These are phyloP conservation scores for Leptodactylus fallax DNA, from an alignment of 2,797 vertebrate species.

Conservation along the genomic window DNA sequence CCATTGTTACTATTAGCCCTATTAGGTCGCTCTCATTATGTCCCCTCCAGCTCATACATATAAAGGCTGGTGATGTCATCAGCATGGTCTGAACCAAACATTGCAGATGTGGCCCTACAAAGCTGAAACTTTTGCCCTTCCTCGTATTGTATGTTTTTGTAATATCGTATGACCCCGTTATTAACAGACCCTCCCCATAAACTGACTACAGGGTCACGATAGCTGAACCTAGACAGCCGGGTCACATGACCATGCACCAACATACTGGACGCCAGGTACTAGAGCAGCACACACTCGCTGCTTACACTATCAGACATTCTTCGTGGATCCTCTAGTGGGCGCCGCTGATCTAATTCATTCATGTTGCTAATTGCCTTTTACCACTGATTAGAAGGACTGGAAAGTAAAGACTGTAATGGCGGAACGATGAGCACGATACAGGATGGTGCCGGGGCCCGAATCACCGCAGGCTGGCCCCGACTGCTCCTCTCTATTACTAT, in stretches of 20 bases:
- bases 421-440: neutral
- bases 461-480: neutral
- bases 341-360: neutral
- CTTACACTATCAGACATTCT: neutral
- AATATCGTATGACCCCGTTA: too few relatives aligned
- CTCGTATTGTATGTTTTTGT: too few relatives aligned
- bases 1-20: too few relatives aligned
- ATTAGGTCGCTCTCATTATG: too few relatives aligned
- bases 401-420: neutral
- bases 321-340: neutral
- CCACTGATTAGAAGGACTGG: neutral
- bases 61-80: neutral
- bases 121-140: neutral
- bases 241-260: neutral
- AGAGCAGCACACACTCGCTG: neutral
- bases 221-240: neutral
- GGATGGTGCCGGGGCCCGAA: neutral
- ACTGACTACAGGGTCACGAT: neutral
- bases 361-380: slow-evolving; percentile 13
- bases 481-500: neutral
- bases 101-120: neutral
- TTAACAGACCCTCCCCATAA: too few relatives aligned
- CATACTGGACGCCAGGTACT: neutral
- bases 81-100: too few relatives aligned
- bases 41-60: neutral